phyloP scores from a whole-genome alignment of 2,113 vertebrate species.

The Antennarius striatus region DNA sequence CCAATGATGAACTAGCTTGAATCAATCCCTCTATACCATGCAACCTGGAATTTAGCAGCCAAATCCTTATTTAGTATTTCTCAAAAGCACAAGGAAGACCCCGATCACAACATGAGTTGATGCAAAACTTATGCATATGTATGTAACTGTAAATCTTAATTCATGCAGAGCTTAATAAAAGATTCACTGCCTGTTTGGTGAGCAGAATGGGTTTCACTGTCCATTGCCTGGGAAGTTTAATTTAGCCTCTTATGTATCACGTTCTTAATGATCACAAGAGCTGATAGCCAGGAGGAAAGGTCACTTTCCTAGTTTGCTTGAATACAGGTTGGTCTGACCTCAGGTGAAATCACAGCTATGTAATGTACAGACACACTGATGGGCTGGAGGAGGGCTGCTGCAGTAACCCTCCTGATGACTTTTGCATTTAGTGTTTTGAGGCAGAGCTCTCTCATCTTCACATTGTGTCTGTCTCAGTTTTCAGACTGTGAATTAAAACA shows the following conservation, averaged over 20 bases:
- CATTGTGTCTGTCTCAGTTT: conserved; percentile 16
- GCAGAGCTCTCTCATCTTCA: conserved; percentile 10
- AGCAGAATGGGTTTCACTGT: conserved; percentile 49
- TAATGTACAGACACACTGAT: conserved; percentile 1
- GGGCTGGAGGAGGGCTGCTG: not conserved
- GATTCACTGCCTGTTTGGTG: too few relatives aligned
- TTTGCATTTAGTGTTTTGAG: conserved; percentile 37
- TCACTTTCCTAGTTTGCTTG: conserved; percentile 33
- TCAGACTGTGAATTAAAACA: not conserved
- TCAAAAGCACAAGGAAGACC: conserved; percentile 2
- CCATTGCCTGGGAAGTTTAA: conserved; percentile 75
- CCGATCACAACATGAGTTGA: not conserved
- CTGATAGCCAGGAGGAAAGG: conserved; percentile 70
- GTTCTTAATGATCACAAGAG: conserved; percentile 77
- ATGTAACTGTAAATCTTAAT: not conserved
- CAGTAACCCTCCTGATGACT: conserved; percentile 17
- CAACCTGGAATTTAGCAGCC: conserved; percentile 16
- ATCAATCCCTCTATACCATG: conserved; percentile 4
- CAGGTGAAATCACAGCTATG: not conserved
- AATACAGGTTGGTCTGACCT: not conserved
- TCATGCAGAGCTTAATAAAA: too few relatives aligned
- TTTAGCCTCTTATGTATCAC: conserved; percentile 73
- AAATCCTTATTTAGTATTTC: conserved; percentile 8
- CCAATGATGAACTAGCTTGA: conserved; percentile 37
- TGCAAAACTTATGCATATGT: too few relatives aligned